These are phyloP conservation scores for Ciconia stormi DNA, from an alignment of 2,113 vertebrate genomes.

Conservation along the genomic window DNA sequence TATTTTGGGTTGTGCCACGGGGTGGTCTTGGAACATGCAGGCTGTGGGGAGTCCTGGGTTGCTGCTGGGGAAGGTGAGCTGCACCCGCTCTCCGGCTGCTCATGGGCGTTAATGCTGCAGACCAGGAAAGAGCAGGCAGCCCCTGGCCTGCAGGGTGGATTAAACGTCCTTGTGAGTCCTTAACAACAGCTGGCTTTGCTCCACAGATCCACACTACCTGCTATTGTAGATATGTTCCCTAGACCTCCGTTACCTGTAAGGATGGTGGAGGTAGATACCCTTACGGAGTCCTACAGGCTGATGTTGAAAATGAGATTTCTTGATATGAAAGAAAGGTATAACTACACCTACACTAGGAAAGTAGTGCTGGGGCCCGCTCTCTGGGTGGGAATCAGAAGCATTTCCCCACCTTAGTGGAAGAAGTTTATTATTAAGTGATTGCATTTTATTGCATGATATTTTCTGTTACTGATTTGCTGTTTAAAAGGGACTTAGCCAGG, in stretches of 20 bases:
- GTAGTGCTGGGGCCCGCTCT: background rate
- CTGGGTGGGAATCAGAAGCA: background rate
- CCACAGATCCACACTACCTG: background rate
- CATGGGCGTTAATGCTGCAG: accelerated
- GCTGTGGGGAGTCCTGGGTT: background rate
- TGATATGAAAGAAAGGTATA: background rate
- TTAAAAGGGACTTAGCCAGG: background rate
- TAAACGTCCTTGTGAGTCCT: background rate
- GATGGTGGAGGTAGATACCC: background rate
- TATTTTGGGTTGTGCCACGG: background rate
- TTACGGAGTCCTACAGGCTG: background rate
- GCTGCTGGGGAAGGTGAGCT: background rate
- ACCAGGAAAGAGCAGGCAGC: background rate
- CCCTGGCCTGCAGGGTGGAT: background rate
- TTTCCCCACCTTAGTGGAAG: background rate
- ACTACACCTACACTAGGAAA: background rate
- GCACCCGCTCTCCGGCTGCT: background rate
- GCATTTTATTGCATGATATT: background rate
- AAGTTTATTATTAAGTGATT: background rate
- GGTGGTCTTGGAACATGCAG: background rate
- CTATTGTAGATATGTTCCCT: background rate
- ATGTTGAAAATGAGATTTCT: background rate
- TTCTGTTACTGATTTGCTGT: background rate
- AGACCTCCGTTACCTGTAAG: background rate
- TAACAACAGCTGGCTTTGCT: background rate